phyloP scores from a whole-genome alignment of 2,113 vertebrate species.

The Arizona elegans region DNA sequence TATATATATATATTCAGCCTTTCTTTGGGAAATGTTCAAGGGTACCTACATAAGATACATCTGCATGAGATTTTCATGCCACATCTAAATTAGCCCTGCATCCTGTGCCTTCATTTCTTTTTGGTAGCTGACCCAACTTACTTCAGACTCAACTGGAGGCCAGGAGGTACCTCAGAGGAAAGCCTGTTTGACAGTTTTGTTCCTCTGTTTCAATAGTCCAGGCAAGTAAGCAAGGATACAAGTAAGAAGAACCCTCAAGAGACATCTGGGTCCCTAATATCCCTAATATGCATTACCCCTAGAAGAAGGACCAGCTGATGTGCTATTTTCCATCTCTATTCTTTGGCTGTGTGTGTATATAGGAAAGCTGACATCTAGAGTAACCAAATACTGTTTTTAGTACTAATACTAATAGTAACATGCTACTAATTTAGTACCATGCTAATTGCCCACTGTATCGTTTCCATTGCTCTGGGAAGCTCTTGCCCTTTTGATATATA shows the following conservation, averaged over 20 bases:
- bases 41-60: not conserved
- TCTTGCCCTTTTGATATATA: not conserved
- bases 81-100: not conserved
- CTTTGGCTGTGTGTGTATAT: not conserved
- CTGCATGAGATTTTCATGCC: not conserved
- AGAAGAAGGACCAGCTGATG: not conserved
- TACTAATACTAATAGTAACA: too few species aligned
- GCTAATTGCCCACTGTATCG: not conserved
- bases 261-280: not conserved
- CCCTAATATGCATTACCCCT: not conserved
- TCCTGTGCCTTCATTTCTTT: not conserved
- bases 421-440: not conserved
- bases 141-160: not conserved
- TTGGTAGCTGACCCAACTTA: not conserved
- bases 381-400: not conserved
- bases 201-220: not conserved
- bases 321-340: not conserved
- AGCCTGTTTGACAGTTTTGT: not conserved
- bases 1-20: not conserved
- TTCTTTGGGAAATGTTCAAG: not conserved
- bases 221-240: not conserved
- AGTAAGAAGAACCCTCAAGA: not conserved
- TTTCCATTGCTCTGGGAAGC: not conserved
- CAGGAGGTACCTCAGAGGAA: not conserved
- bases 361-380: not conserved